These are phyloP conservation scores for Asteroscopus sphinx DNA, from an alignment of 2,888 invertebrate genomes.

Conservation along the genomic window DNA sequence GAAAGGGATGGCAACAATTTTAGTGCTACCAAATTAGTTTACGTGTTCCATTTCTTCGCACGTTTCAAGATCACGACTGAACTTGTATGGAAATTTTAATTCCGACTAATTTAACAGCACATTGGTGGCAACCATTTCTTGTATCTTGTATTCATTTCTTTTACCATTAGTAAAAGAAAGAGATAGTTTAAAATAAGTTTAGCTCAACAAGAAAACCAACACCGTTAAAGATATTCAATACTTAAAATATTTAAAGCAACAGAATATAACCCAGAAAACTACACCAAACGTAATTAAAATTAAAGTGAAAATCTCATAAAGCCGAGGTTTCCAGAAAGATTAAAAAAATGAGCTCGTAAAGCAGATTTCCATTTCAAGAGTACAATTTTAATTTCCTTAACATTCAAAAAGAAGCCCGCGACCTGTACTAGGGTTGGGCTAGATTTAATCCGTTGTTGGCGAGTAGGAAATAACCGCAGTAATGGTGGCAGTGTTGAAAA, in stretches of 20 bases:
- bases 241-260: not conserved
- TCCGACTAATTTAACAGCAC: too few relatives aligned
- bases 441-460: constrained; percentile 26
- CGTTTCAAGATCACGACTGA: too few relatives aligned
- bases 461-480: constrained; percentile 34
- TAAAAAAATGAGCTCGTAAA: constrained; percentile 18
- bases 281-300: not conserved
- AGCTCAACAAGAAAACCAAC: too few relatives aligned
- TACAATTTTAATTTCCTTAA: constrained; percentile 52
- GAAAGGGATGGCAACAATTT: too few relatives aligned
- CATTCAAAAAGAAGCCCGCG: constrained; percentile 27
- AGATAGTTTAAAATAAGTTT: too few relatives aligned
- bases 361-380: constrained; percentile 28
- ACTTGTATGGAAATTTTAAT: too few relatives aligned
- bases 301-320: constrained; percentile 21
- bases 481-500: constrained; percentile 15
- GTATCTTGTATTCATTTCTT: too few relatives aligned
- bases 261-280: too few relatives aligned
- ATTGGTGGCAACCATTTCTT: too few relatives aligned
- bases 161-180: too few relatives aligned
- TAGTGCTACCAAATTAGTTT: too few relatives aligned
- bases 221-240: not conserved
- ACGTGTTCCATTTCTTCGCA: too few relatives aligned
- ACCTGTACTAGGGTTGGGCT: constrained; percentile 29
- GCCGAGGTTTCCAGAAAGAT: constrained; percentile 15